Base-by-base conservation (phyloP, 1,140 invertebrate species). In the Lordiphosa collinella region DNA sequence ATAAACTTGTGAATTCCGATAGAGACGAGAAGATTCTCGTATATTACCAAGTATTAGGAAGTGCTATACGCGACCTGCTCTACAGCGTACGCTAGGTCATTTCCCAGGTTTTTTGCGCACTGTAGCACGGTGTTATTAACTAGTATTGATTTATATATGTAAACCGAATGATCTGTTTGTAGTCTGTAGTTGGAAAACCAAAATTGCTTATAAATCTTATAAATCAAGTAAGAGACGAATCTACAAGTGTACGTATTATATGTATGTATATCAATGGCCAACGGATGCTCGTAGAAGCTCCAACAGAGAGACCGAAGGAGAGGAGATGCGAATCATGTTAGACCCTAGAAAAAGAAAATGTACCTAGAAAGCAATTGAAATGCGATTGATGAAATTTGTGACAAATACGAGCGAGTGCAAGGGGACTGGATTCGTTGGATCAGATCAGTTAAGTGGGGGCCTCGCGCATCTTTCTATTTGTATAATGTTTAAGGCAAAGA, bases 341-440 rank as follows among this genome's bases (percentile, higher is more conserved):
- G 60, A 65, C 55, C 75, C 61, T 67, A 58, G 55, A 53, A 65
- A 65, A 73, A 61, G 36, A 58, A 61, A 76, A 66, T 84, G 78
- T 84, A 84, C 78, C 78, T 84, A 79, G 72, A 84, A 78, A 75
- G 78, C 78, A 85, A 78, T 78, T 75, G 50, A 44, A 82, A 76
- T 72, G 76, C 76, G 78, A 84, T 85, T 66, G 67, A 84, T 36
- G 78, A 78, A 82, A 71, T 85, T 72, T 84, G 78, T 84, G 78
- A 84, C 78, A 84, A 84, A 84, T 84, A 84, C 79, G 60, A 69
- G 38, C 52, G 51, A 41, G 56, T 37, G 44, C 13, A 18, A 18
- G 38, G 29, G 35, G 22, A 31, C 48, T 13, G 25, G 51, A 38
- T 29, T 18, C 37, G 36, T 32, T 34, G 38, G 47, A 43, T 63